Percentiles rank a stretch among this genome's conserved stretches.
Evolutionary conservation across 2,797 vertebrate genomes (phyloP).

Genomic region (Fratercula arctica): DNA sequence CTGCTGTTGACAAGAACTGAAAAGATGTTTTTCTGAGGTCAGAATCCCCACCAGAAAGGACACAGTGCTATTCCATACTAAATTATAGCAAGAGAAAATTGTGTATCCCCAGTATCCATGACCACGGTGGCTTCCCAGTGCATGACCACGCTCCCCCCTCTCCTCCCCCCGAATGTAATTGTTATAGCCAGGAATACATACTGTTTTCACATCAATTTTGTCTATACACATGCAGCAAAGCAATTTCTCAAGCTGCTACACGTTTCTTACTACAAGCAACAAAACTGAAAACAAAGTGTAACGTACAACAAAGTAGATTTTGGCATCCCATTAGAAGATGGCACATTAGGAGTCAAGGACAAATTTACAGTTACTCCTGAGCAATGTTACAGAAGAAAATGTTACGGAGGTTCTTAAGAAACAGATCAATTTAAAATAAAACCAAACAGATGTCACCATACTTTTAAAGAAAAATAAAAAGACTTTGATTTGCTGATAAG

Average conservation of each 20-base stretch:
- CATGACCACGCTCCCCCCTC: too few relatives aligned
- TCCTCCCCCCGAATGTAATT: neutral
- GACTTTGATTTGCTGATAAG: neutral
- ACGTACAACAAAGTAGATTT: neutral
- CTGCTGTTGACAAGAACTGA: constrained; percentile 90
- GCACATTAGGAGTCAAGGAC: neutral
- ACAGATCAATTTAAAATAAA: neutral
- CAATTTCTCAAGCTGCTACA: neutral
- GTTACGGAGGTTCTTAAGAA: neutral
- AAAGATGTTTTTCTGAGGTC: neutral
- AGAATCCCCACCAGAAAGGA: neutral
- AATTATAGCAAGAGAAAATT: neutral
- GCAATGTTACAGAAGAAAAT: neutral
- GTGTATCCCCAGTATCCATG: neutral
- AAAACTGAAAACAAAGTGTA: neutral
- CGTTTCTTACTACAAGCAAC: neutral
- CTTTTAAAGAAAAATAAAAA: neutral
- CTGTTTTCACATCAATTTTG: neutral
- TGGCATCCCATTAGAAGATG: neutral
- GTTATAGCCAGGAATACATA: neutral
- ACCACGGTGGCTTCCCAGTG: neutral
- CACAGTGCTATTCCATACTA: neutral
- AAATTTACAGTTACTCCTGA: neutral
- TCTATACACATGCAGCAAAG: neutral
- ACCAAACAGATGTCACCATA: neutral